Base-by-base conservation (phyloP, 2,888 invertebrate species). In the Melanchra persicariae region DNA sequence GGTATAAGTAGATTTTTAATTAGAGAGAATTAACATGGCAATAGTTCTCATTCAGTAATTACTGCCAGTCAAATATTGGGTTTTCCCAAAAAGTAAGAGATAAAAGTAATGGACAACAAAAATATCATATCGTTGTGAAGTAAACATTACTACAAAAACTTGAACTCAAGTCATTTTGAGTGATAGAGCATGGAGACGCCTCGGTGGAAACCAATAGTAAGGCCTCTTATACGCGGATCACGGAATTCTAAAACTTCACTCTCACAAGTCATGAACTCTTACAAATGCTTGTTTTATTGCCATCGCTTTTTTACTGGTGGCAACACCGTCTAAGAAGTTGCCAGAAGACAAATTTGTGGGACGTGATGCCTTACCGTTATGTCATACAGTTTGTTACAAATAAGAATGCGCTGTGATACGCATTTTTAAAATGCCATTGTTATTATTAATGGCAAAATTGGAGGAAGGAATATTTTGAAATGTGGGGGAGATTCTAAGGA, bases 231-330 rank as follows among this genome's bases (percentile, higher is more conserved):
- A 77, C 79, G 71, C 77, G 74, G 80, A 83, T 85, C 86, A 83
- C 81, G 59, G 81, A 86, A 87, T 86, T 83, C 85, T 75, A 84
- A 84, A 90, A 91, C 88, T 91, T 89, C 79, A 84, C 88, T 85
- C 85, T 86, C 83, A 86, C 83, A 84, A 89, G 85, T 87, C 86
- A 85, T 83, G 85, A 90, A 90, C 87, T 88, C 87, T 87, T 85
- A 89, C 90, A 91, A 93, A 93, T 90, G 91, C 89, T 85, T 93
- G 89, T 93, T 93, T 92, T 91, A 93, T 92, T 92, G 85, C 90
- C 78, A 73, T 81, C 88, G 85, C 89, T 91, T 92, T 92, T 93
- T 92, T 89, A 87, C 83, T 83, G 85, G 88, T 87, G 69, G 81
- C 40, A 90, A 88, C 85, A 83, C 81, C 87, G 85, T 81, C 88